phyloP scores from a whole-genome alignment of 53 echinoderm and acorn worm species.

The Antedon mediterranea region DNA sequence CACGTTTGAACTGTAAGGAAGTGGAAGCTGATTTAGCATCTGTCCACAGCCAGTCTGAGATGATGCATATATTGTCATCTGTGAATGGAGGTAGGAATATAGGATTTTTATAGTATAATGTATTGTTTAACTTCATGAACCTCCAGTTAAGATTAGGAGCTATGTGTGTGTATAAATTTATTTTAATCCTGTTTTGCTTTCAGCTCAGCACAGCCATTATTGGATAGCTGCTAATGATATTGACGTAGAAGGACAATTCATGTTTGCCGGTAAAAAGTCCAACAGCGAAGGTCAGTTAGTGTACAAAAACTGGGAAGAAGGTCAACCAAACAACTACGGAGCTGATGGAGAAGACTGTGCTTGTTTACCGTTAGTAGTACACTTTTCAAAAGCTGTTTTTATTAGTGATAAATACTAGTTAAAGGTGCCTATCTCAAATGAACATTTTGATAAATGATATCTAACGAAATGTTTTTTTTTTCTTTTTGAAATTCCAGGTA shows the following conservation, averaged over 20 bases:
- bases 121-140: no score
- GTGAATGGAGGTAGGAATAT: neutral
- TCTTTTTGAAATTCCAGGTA: slow-evolving; percentile 8
- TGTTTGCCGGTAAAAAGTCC: slow-evolving; percentile 6
- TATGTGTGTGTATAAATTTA: no score
- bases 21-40: slow-evolving; percentile 29
- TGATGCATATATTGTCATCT: slow-evolving; percentile 4
- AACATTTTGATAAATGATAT: no score
- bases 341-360: slow-evolving; percentile 40
- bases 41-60: slow-evolving; percentile 31
- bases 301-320: slow-evolving; percentile 39
- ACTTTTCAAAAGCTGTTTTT: neutral
- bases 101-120: no score
- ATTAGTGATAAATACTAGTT: no score
- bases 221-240: slow-evolving; percentile 45
- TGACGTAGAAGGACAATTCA: slow-evolving; percentile 17
- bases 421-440: no score
- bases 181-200: no score
- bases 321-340: slow-evolving; percentile 33
- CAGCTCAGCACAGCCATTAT: slow-evolving; percentile 31
- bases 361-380: slow-evolving; percentile 22
- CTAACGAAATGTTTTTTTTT: no score
- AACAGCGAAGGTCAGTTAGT: slow-evolving; percentile 18
- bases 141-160: no score
- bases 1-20: slow-evolving; percentile 14